Base-by-base conservation (phyloP, 2,888 invertebrate species). In the Microctonus aethiopoides region DNA sequence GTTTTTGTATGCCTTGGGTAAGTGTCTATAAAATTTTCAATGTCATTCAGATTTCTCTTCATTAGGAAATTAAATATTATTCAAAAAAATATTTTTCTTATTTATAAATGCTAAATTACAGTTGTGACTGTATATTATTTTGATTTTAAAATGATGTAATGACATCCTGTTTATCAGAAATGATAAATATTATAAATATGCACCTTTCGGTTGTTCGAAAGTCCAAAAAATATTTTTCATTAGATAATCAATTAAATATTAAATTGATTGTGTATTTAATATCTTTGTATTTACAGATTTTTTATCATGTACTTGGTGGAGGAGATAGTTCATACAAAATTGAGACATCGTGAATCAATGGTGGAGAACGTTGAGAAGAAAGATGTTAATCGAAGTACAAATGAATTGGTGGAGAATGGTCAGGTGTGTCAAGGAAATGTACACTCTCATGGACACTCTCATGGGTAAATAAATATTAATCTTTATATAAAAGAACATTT, bases 321-420 rank as follows among this genome's bases (percentile, higher is more conserved):
- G 78, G 94, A 95, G 81, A 77, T 92, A 60, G 93, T 94, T 1
- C 94, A 95, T 80, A 82, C 90, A 60, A 92, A 93, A 81, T 88
- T 95, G 63, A 81, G 78, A 60, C 78, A 76, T 73, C 82, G 78
- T 41, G 79, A 81, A n/a, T 54, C 73, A 1, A 59, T 68, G 0
- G 74, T 71, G 22, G 60, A 63, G n/a, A 34, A 61, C 4, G 54
- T 22, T 16, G 71, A 75, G 2, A 70, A 74, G 32, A 76, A 75
- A 51, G 80, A 84, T 68, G 80, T 83, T 6, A 82, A 75, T 72
- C 79, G 77, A 7, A 81, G 82, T 46, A 83, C 83, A n/a, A 84
- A 81, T 63, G 84, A 85, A 32, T 74, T 85, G 20, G 81, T 84
- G 7, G 86, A 84, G 68, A 81, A 79, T 70, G 84, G 84, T 4